phyloP scores from a whole-genome alignment of 2,113 vertebrate species.

The Heptranchias perlo region DNA sequence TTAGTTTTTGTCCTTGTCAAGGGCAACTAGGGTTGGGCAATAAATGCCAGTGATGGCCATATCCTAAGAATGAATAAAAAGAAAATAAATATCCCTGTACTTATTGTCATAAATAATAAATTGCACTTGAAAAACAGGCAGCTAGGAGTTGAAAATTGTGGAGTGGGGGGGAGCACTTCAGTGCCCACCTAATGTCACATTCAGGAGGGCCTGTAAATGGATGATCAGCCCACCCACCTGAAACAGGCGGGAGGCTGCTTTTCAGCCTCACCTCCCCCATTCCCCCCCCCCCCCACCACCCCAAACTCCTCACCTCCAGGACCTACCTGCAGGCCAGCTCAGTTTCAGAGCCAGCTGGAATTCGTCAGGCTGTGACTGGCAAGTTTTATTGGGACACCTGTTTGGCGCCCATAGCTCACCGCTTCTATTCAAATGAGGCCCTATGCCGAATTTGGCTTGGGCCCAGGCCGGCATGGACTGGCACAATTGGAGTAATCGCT shows the following conservation, averaged over 20 bases:
- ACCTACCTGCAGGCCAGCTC: too few relatives aligned
- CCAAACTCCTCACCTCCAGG: too few relatives aligned
- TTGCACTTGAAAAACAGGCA: neutral
- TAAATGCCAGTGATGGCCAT: neutral
- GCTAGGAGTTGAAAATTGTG: neutral
- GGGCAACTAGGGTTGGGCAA: neutral
- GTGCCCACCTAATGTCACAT: neutral
- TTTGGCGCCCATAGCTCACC: neutral
- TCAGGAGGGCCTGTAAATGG: neutral
- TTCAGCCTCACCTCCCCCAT: neutral
- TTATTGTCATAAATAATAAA: neutral
- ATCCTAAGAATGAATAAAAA: neutral
- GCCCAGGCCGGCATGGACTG: too few relatives aligned
- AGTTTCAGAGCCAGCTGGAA: neutral
- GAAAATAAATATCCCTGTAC: neutral
- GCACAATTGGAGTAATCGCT: neutral
- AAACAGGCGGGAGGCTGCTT: too few relatives aligned
- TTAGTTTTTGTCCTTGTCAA: neutral
- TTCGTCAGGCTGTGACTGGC: neutral
- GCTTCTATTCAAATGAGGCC: neutral
- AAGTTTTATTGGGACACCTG: neutral
- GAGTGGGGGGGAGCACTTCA: neutral
- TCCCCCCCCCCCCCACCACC: too few relatives aligned
- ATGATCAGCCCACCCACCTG: neutral
- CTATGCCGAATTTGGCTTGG: neutral